Percentiles rank a stretch among this genome's conserved stretches.
Evolutionary conservation across 30 jellyfish, hydroid and myxozoan species (phyloP).

Genomic region (Turritopsis rubra): DNA sequence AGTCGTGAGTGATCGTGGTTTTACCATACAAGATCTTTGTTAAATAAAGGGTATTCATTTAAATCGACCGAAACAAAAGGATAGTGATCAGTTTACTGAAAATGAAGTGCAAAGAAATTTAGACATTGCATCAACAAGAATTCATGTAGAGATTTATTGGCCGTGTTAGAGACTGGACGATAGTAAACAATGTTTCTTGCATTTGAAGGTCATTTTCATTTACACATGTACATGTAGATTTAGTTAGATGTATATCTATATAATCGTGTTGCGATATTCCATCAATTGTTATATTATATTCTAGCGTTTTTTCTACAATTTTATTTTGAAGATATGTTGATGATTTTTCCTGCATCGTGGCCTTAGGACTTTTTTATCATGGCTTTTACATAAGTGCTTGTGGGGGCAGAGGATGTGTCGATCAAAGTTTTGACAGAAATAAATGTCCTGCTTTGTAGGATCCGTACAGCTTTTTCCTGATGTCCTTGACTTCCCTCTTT

Average conservation of each 20-base stretch:
- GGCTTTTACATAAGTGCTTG: neutral
- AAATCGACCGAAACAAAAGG: no score
- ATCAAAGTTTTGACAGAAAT: neutral
- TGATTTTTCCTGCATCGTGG: neutral
- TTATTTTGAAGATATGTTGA: neutral
- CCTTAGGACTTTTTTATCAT: neutral
- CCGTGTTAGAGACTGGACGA: no score
- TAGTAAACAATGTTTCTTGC: no score
- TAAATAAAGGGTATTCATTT: no score
- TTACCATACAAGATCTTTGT: no score
- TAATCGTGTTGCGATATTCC: neutral
- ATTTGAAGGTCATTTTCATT: no score
- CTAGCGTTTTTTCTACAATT: neutral
- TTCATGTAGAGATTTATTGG: no score
- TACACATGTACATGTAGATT: no score
- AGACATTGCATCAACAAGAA: no score
- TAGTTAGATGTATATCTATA: neutral
- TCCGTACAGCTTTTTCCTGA: constrained; percentile 3
- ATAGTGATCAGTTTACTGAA: no score
- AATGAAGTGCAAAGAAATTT: no score
- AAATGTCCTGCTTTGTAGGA: neutral
- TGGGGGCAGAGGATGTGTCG: neutral
- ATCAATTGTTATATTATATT: neutral
- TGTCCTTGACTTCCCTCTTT: constrained; percentile 18
- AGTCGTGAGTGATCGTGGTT: no score